Evolutionary conservation across 2,888 invertebrate genomes (phyloP).

Genomic region (Graphium colonna): DNA sequence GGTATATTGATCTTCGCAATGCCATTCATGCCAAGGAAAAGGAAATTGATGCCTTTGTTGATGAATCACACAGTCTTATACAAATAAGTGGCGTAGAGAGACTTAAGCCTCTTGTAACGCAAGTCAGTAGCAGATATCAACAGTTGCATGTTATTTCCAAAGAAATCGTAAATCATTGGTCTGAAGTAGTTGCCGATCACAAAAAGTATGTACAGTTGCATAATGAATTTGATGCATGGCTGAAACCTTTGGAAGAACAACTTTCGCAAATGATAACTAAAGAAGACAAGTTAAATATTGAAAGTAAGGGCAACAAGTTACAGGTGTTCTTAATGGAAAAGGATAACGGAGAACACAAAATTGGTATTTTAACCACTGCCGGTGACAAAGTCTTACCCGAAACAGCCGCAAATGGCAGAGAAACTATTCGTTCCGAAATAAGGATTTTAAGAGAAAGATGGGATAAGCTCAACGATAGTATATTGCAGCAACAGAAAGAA

Average conservation of each 20-base stretch:
- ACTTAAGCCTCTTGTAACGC: constrained; percentile 91
- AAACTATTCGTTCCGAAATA: constrained; percentile 91
- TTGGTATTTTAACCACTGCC: constrained; percentile 85
- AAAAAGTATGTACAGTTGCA: constrained; percentile 87
- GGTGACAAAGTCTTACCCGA: constrained; percentile 96
- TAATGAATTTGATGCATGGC: constrained; percentile 87
- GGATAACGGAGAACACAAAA: constrained; percentile 90
- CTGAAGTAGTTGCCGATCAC: constrained; percentile 90
- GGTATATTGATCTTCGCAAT: constrained; percentile 87
- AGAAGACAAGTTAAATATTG: constrained; percentile 83
- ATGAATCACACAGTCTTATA: constrained; percentile 91
- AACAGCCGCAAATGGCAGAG: constrained; percentile 94
- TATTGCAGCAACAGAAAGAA: constrained; percentile 90
- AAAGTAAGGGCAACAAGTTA: constrained; percentile 84
- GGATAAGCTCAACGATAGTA: constrained; percentile 92
- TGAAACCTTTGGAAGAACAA: constrained; percentile 86
- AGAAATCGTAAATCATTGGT: constrained; percentile 92
- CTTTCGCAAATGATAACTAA: constrained; percentile 82
- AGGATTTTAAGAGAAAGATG: constrained; percentile 90
- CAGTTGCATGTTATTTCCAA: constrained; percentile 89
- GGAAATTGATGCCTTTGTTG: constrained; percentile 92
- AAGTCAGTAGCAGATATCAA: constrained; percentile 93
- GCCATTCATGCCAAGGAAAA: constrained; percentile 89
- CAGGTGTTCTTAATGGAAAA: constrained; percentile 88
- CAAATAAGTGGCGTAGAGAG: constrained; percentile 92